Percentiles rank a stretch among this genome's conserved stretches.
These are phyloP conservation scores for Manis javanica DNA, from an alignment of 2,797 vertebrate genomes.

Conservation along the genomic window DNA sequence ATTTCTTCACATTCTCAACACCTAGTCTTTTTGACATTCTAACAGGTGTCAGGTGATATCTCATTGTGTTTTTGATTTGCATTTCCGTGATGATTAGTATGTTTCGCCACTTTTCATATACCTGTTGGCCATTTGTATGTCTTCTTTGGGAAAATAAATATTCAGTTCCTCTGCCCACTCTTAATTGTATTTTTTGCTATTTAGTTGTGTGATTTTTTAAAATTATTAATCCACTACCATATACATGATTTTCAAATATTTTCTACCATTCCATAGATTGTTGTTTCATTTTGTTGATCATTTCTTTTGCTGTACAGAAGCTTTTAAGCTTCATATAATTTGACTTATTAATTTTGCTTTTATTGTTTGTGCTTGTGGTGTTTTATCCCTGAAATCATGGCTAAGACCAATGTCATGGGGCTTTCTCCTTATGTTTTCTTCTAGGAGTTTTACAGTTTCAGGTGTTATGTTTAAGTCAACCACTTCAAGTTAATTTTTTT, in stretches of 20 bases:
- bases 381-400: not conserved
- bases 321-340: not conserved
- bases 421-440: not conserved
- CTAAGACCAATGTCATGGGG: not conserved
- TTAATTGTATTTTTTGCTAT: not conserved
- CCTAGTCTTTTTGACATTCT: not conserved
- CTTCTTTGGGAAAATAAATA: not conserved
- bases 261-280: not conserved
- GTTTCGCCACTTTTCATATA: not conserved
- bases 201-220: not conserved
- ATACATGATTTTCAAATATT: not conserved
- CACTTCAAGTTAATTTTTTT: not conserved
- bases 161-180: not conserved
- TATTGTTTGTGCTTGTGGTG: not conserved
- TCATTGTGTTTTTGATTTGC: not conserved
- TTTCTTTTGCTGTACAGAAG: not conserved
- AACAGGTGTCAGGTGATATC: not conserved
- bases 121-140: not conserved
- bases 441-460: not conserved
- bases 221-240: not conserved
- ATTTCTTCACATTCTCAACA: not conserved
- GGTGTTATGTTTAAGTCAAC: not conserved
- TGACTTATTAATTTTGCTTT: not conserved
- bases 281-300: not conserved
- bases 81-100: not conserved